phyloP scores from a whole-genome alignment of 1,140 invertebrate species.

The Harpegnathos saltator region DNA sequence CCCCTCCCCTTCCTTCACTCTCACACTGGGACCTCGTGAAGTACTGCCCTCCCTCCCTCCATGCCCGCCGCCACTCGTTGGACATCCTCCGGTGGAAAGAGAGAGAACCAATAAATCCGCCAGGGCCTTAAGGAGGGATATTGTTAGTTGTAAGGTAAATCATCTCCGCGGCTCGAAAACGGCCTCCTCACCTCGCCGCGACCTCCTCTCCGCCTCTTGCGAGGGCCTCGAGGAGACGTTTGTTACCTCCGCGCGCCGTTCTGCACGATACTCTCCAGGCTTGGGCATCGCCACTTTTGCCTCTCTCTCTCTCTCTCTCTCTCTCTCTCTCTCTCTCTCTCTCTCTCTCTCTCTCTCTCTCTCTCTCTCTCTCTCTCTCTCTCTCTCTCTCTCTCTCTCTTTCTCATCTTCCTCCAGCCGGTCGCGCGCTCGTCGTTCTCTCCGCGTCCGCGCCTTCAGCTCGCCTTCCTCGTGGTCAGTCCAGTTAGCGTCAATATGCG shows the following conservation, averaged over 20 bases:
- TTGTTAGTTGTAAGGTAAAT: constrained; percentile 86
- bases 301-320: not conserved
- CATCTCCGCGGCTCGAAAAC: constrained; percentile 82
- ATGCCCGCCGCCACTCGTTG: not conserved
- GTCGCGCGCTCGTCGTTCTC: constrained; percentile 2
- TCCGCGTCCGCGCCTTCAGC: constrained; percentile 48
- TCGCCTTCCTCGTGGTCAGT: constrained; percentile 69
- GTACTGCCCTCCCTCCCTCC: constrained; percentile 43
- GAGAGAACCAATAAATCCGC: constrained; percentile 84
- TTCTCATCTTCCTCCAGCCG: constrained; percentile 8
- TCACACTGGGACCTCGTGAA: constrained; percentile 36
- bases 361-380: constrained; percentile 8
- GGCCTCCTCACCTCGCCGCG: constrained; percentile 75
- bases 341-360: not conserved
- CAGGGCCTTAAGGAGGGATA: constrained; percentile 83
- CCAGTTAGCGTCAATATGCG: constrained; percentile 80
- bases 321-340: constrained; percentile 14
- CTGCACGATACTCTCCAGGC: constrained; percentile 54
- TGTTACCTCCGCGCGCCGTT: constrained; percentile 70
- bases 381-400: constrained; percentile 3
- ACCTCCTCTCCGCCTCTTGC: constrained; percentile 48
- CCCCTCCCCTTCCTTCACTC: not conserved
- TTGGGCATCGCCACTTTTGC: constrained; percentile 68
- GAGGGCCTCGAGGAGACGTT: constrained; percentile 76
- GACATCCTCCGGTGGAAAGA: constrained; percentile 72